Percentiles rank a stretch among this genome's conserved stretches.
These are phyloP conservation scores for Chrysomela aeneicollis DNA, from an alignment of 2,888 invertebrate genomes.

Conservation along the genomic window DNA sequence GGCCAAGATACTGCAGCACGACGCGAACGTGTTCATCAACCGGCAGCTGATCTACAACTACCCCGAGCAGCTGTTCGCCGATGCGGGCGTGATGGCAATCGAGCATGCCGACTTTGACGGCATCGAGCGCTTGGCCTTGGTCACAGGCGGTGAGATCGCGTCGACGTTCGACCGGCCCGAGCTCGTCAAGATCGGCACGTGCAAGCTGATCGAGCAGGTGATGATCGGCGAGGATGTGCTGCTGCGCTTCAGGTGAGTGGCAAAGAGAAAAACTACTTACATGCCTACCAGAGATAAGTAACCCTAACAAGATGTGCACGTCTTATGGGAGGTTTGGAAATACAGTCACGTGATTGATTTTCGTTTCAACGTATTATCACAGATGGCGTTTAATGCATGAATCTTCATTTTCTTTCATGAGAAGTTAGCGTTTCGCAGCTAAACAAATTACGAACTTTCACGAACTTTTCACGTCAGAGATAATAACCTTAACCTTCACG, in stretches of 20 bases:
- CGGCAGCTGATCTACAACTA: conserved; percentile 99
- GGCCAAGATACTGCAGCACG: conserved; percentile 91
- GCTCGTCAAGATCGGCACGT: conserved; percentile 89
- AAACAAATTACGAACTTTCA: no score
- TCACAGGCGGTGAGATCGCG: conserved; percentile 96
- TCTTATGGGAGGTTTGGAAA: no score
- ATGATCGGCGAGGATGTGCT: conserved; percentile 98
- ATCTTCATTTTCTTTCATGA: no score
- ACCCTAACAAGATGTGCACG: no score
- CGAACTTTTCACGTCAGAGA: no score
- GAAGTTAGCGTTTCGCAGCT: no score
- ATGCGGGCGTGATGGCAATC: conserved; percentile 98
- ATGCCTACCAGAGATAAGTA: no score
- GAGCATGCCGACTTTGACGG: conserved; percentile 99
- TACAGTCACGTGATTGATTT: no score
- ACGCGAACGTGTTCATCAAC: conserved; percentile 98
- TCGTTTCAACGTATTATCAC: no score
- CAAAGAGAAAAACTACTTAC: no score
- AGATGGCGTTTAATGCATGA: no score
- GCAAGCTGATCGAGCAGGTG: conserved; percentile 96
- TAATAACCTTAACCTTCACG: no score
- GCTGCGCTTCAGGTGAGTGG: conserved; percentile 91
- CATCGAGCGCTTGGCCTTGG: conserved; percentile 95
- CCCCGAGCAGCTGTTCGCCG: conserved; percentile 98
- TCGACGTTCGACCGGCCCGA: conserved; percentile 98